A percentile compares a stretch with the other conserved stretches of the same genome.
These are phyloP conservation scores for Lasioglossum calceatum DNA, from an alignment of 2,888 invertebrate species.

Conservation along the genomic window DNA sequence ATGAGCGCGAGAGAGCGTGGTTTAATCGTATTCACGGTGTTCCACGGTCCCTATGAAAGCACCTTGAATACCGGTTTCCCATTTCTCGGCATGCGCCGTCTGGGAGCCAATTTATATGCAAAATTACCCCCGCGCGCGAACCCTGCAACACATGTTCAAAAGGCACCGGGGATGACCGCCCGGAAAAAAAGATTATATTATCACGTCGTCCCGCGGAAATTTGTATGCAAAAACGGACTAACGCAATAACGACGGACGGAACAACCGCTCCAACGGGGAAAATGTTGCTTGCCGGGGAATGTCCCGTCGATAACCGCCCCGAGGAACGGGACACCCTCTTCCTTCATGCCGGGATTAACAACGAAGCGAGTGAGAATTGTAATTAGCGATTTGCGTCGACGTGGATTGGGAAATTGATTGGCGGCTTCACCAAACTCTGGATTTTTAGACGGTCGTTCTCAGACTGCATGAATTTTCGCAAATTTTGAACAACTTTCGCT, in stretches of 20 bases:
- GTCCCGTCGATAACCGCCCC: conserved; percentile 3
- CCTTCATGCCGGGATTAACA: not conserved
- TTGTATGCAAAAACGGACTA: conserved; percentile 67
- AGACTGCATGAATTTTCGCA: too few species aligned
- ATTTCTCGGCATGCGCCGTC: conserved; percentile 65
- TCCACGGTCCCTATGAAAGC: conserved; percentile 56
- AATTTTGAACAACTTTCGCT: too few species aligned
- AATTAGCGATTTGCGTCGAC: not conserved
- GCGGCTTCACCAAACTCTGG: not conserved
- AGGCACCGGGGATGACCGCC: conserved; percentile 52
- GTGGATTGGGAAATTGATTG: not conserved
- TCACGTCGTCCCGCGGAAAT: conserved; percentile 64
- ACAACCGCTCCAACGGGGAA: conserved; percentile 16
- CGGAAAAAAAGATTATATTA: conserved; percentile 61
- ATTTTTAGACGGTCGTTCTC: not conserved
- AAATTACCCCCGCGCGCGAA: conserved; percentile 63
- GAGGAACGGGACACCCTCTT: not conserved
- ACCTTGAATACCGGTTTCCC: conserved; percentile 67
- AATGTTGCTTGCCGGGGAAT: conserved; percentile 27
- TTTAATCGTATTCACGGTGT: conserved; percentile 63
- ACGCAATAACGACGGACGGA: conserved; percentile 54
- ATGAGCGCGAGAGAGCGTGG: not conserved
- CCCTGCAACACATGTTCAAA: conserved; percentile 69
- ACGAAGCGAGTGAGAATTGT: not conserved
- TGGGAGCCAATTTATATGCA: conserved; percentile 71